Base-by-base conservation (phyloP, 2,797 vertebrate species). In the Cryptoblepharus egeriae region DNA sequence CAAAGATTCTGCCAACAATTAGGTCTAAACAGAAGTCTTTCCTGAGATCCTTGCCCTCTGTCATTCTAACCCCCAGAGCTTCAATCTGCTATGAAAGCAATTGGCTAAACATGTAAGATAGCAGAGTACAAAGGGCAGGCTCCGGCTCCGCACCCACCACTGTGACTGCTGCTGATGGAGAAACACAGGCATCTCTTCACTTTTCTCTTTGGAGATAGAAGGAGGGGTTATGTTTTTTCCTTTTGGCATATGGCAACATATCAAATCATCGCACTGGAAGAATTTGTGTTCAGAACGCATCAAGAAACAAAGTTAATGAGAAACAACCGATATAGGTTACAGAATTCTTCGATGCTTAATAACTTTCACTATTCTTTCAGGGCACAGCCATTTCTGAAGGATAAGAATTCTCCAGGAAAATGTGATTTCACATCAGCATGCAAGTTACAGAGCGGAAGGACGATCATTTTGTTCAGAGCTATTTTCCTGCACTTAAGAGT, bases 21-120 rank as follows among this genome's bases (percentile, higher is more conserved):
- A 90, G 55, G 85, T 77, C 85, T 88, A 86, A 88, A 87, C 71
- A 90, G 85, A 87, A 90, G 87, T 82, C 82, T 20, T 73, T 30
- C 52, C 42, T 68, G 61, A 67, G 74, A 55, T 61, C 45, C 42
- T 60, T 63, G 26, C 16, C 57, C 79, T 89, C 82, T 75, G 42
- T 37, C 71, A 42, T 67, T 57, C 64, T 85, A 80, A 82, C 86
- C 84, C 84, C 87, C 83, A 85, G 76, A 85, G 78, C 81, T 85
- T 89, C 88, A 84, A 76, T 82, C 82, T 84, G 73, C 78, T 80
- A 67, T 32, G 78, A 93, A 81, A 85, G 71, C 63, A 30, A 76
- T 9, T 77, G 79, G 71, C 81, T 82, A 63, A 74, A 82, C 42
- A 28, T 28, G 64, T 73, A 73, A 86, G 63, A 78, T 4, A 49